Conservation (phyloP, 1,140 invertebrate genomes). For the Papilio polyxenes region DNA sequence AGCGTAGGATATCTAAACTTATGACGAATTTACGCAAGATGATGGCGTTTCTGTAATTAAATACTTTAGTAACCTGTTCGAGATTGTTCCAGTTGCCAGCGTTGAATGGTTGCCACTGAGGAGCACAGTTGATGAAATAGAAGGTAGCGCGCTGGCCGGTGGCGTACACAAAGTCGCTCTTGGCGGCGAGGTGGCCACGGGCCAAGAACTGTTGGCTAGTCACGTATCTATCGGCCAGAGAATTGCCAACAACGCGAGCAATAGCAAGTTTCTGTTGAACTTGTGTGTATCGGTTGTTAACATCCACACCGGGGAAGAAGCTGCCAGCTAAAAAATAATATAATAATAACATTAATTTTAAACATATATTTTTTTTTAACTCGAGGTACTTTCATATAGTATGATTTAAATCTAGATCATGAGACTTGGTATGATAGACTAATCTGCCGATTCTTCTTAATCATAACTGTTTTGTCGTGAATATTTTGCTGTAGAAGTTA, state of each 20-base stretch:
- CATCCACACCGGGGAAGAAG: constrained; percentile 65
- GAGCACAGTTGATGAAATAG: constrained; percentile 84
- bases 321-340: constrained; percentile 56
- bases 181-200: constrained; percentile 22
- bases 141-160: constrained; percentile 84
- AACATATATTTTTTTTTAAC: not conserved
- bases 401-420: too few species aligned
- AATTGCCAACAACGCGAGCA: constrained; percentile 55
- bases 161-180: constrained; percentile 82
- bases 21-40: not conserved
- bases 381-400: too few species aligned
- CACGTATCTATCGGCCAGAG: constrained; percentile 63
- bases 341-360: constrained; percentile 25
- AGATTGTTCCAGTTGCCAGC: constrained; percentile 83
- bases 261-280: constrained; percentile 60
- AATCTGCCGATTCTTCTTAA: too few species aligned
- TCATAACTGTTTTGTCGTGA: too few species aligned
- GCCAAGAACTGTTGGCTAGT: constrained; percentile 43
- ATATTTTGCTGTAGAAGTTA: not conserved
- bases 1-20: not conserved
- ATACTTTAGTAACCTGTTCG: constrained; percentile 62
- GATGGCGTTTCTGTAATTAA: not conserved
- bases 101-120: constrained; percentile 85
- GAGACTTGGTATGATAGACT: too few species aligned
- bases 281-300: constrained; percentile 68